A percentile compares a stretch with the other conserved stretches of the same genome.
Conservation (phyloP, 2,797 vertebrate genomes). For the Semaprochilodus insignis region DNA sequence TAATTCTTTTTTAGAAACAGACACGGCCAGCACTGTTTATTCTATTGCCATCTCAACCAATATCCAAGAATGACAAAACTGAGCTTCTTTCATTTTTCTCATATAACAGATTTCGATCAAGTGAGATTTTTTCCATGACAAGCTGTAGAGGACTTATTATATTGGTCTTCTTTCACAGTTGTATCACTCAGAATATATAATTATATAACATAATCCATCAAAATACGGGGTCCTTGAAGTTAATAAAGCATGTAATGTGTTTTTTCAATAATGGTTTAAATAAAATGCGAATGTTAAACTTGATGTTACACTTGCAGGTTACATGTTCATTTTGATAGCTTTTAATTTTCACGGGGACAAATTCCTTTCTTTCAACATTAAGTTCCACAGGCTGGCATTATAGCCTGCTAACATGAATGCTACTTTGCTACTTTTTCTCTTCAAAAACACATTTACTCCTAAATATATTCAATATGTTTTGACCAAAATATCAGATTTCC, state of each 20-base stretch:
- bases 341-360: neutral
- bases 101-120: neutral
- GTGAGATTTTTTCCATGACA: neutral
- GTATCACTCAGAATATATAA: neutral
- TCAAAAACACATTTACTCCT: neutral
- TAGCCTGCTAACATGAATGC: neutral
- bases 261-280: neutral
- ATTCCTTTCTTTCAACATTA: neutral
- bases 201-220: neutral
- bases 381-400: neutral
- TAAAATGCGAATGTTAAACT: neutral
- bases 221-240: neutral
- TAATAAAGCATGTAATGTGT: neutral
- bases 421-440: neutral
- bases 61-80: conserved; percentile 1
- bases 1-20: neutral
- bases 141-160: neutral
- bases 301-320: neutral
- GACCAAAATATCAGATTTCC: too few relatives aligned
- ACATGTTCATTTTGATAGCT: neutral
- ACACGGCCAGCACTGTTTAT: neutral
- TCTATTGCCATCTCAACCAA: neutral
- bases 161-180: too few relatives aligned
- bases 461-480: too few relatives aligned
- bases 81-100: neutral